phyloP scores from a whole-genome alignment of 2,113 vertebrate species.

The Pardalotus punctatus region DNA sequence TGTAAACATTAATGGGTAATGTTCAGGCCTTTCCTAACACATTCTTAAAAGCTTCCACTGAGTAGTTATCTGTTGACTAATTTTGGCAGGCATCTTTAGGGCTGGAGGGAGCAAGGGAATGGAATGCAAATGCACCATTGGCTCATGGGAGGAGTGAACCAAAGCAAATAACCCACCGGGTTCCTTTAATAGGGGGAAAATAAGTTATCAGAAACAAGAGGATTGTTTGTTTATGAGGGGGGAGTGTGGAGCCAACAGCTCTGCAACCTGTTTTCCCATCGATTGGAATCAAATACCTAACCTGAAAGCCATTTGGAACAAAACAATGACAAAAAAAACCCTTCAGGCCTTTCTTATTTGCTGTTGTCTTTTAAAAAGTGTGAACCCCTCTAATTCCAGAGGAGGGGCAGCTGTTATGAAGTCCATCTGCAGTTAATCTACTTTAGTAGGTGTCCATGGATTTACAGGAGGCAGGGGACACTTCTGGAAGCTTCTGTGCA shows the following conservation, averaged over 20 bases:
- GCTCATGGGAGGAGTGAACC: not conserved
- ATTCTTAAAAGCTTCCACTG: not conserved
- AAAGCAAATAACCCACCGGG: not conserved
- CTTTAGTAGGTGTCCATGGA: constrained; percentile 71
- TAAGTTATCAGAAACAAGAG: constrained; percentile 1
- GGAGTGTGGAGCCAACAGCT: not conserved
- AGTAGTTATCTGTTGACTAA: not conserved
- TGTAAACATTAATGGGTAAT: constrained; percentile 48
- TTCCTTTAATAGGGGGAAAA: not conserved
- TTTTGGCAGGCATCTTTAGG: constrained; percentile 12
- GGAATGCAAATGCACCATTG: not conserved
- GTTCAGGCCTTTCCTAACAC: not conserved
- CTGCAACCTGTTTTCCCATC: not conserved
- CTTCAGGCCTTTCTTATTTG: not conserved
- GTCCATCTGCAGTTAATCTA: constrained; percentile 61
- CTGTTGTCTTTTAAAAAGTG: not conserved
- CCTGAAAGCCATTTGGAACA: not conserved
- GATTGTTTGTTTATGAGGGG: not conserved
- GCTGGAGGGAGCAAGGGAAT: not conserved
- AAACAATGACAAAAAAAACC: not conserved
- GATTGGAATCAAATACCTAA: not conserved
- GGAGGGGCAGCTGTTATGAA: not conserved
- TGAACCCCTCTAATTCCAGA: constrained; percentile 19
- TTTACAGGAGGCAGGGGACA: constrained; percentile 74
- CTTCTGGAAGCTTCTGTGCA: constrained; percentile 72